Evolutionary conservation across 2,888 invertebrate species (phyloP), one percentile per base, ranked within the genome.

Genomic region (Ennomos quercinarius): DNA sequence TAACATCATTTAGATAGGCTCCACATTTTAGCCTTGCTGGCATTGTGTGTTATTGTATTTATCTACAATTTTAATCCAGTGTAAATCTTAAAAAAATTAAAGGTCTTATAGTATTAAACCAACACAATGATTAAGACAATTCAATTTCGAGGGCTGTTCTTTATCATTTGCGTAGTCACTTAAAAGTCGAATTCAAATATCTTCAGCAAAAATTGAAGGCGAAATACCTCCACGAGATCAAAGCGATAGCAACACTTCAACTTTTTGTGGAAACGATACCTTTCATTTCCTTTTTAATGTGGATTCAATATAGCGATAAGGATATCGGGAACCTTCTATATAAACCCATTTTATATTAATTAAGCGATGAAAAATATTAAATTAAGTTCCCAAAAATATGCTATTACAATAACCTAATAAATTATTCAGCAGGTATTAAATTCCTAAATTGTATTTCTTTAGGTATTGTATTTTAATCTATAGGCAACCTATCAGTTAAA

Each of bases 271-370:
- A 78, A 81, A 72, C 77, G 79, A 78, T 81, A 81, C 80, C 81
- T 76, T 78, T 82, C 76, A 84, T 81, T 81, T 83, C 81, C 80
- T 79, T 80, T 82, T 81, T 81, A 78, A 79, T 77, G 75, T 76
- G 75, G 80, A 83, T 85, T 81, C 80, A 83, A 83, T 85, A 82
- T 77, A 76, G 69, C 71, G 82, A 83, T 84, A 84, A 80, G 76
- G 74, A 71, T 71, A 73, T 74, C 69, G 68, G 63, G 61, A 69
- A 69, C 72, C 65, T 73, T 73, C 72, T 64, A 66, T 66, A 68
- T 66, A 74, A 78, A n/a, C n/a, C 55, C 46, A 50, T 53, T 57
- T 58, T 52, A 37, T 37, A 48, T 56, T 57, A 48, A 58, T 46
- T 45, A 27, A 40, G 27, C 41, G 27, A 57, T 37, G 42, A 12